phyloP scores from a whole-genome alignment of 2,797 vertebrate species.

The Pyrocephalus nanus region DNA sequence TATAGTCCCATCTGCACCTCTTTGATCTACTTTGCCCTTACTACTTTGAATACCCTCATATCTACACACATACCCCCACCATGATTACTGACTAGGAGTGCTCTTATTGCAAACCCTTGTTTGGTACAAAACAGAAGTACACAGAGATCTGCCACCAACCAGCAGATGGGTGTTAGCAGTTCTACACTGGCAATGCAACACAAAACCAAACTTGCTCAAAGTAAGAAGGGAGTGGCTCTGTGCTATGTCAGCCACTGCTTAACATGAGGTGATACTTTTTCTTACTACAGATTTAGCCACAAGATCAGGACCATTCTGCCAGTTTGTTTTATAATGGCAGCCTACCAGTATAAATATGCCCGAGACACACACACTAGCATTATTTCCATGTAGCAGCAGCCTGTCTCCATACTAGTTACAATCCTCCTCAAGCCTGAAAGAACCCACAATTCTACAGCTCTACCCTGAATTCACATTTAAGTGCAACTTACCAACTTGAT shows the following conservation, averaged over 20 bases:
- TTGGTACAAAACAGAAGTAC: neutral
- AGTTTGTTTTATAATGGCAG: neutral
- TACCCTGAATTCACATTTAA: neutral
- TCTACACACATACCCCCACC: accelerated
- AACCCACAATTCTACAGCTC: neutral
- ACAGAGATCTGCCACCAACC: neutral
- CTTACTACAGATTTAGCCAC: neutral
- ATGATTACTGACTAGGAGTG: neutral
- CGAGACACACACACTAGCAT: accelerated
- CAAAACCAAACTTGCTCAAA: accelerated
- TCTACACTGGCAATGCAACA: neutral
- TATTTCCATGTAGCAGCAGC: neutral
- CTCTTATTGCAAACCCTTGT: neutral
- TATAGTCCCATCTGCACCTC: neutral
- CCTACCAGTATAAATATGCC: neutral
- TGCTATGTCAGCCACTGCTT: neutral
- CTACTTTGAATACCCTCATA: neutral
- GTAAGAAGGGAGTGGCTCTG: neutral
- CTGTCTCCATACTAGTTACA: neutral
- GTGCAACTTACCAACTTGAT: neutral
- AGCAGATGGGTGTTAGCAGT: neutral
- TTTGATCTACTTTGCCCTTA: neutral
- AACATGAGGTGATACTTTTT: neutral
- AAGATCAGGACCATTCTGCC: neutral
- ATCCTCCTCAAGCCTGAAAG: neutral